Evolutionary conservation across 2,888 invertebrate genomes (phyloP), one percentile per base, ranked within the genome.

Genomic region (Diogma glabrata): DNA sequence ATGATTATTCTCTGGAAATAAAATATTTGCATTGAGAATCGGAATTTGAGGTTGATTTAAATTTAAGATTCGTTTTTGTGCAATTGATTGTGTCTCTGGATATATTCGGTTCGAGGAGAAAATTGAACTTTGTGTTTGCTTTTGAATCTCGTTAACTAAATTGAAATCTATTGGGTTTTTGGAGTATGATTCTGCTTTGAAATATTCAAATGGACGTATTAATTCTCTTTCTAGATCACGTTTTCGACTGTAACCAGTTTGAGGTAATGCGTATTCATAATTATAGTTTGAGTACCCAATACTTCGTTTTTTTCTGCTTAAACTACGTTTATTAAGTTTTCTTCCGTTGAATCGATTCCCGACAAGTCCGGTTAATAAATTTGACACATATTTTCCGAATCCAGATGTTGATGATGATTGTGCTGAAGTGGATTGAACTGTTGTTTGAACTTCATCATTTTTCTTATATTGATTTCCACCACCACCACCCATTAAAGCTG

Each of bases 291-390:
- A n/a, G n/a, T n/a, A n/a, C n/a, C n/a, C n/a, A 16, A 16, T 10
- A 3, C 6, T 16, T 7, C 6, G 9, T 46, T 24, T 24, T 26
- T 33, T 33, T 2, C 14, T 14, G 1, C 6, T 9, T 7, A 54
- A 19, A 49, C 56, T 57, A 51, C 57, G 22, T 36, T 53, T 59
- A 12, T 24, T 38, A 19, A 54, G 23, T 49, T 51, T 55, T 23
- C 53, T 16, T 14, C 50, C 46, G 7, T 33, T 48, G 30, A 56
- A 53, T 6, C 53, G 50, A 48, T 50, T 50, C 1, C 53, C 54
- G 12, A 57, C 50, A 9, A 57, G 47, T 10, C 56, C 57, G 14
- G 54, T 53, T 10, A 59, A 40, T 33, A 59, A 43, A 55, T 57
- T 59, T 4, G 54, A 52, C n/a, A 59, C 54, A 23, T 53, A 30